These are phyloP conservation scores for Cynopterus brachyotis DNA, from an alignment of 2,113 vertebrate species.

Conservation along the genomic window DNA sequence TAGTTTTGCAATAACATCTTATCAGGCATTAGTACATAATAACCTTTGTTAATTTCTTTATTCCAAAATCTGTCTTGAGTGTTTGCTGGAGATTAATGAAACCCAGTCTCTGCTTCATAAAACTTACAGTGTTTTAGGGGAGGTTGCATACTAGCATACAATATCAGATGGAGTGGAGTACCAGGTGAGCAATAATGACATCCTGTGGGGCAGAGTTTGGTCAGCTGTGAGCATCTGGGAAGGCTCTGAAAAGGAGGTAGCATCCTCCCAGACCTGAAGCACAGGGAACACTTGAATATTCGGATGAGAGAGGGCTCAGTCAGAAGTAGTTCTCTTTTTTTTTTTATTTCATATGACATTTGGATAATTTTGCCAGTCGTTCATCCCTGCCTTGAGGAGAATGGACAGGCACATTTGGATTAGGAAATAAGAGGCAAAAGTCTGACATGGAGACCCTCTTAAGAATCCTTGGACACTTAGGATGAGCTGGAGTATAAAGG, in stretches of 20 bases:
- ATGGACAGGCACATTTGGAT: neutral
- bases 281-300: neutral
- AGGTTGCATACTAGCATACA: neutral
- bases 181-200: accelerated
- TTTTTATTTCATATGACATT: neutral
- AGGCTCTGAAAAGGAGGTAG: neutral
- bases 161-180: neutral
- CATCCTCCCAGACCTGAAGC: neutral
- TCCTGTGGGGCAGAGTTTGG: neutral
- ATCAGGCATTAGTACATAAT: neutral
- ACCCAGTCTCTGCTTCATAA: neutral
- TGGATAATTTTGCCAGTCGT: neutral
- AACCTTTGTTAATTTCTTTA: neutral
- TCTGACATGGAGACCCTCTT: neutral
- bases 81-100: neutral
- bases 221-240: neutral
- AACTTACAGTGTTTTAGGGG: neutral
- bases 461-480: neutral
- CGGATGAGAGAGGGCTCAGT: neutral
- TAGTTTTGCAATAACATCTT: neutral
- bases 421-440: neutral
- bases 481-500: neutral
- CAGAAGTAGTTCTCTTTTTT: neutral
- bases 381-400: neutral
- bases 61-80: neutral